These are phyloP conservation scores for Acanthurus tractus DNA, from an alignment of 2,797 vertebrate species.

Conservation along the genomic window DNA sequence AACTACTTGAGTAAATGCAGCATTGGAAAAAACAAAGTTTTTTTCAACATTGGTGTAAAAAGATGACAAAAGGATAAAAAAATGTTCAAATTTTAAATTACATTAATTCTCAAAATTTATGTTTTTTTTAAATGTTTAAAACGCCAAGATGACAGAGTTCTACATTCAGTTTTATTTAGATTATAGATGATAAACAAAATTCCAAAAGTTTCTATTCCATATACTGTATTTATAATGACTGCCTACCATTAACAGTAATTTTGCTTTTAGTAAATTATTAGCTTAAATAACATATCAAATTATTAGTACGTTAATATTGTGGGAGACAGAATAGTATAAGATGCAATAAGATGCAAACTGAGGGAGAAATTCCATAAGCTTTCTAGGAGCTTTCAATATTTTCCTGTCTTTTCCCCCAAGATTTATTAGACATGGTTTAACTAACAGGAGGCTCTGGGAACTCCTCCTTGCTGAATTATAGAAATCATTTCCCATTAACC, in stretches of 20 bases:
- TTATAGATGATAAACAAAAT: neutral
- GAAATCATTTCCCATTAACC: constrained; percentile 85
- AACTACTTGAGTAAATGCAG: constrained; percentile 5
- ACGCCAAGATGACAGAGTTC: too few species aligned
- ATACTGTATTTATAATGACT: constrained; percentile 8
- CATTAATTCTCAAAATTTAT: too few species aligned
- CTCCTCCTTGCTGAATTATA: constrained; percentile 84
- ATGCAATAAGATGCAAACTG: constrained; percentile 36
- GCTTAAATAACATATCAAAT: constrained; percentile 22
- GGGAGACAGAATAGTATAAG: constrained; percentile 33
- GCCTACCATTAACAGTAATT: neutral
- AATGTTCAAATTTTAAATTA: neutral
- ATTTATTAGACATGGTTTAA: constrained; percentile 81
- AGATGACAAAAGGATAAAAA: neutral
- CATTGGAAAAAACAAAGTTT: constrained; percentile 1
- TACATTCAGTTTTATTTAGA: neutral
- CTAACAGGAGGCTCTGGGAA: constrained; percentile 77
- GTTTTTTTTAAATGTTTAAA: too few species aligned
- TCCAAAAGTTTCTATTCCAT: neutral
- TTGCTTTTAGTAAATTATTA: constrained; percentile 11
- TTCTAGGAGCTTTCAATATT: constrained; percentile 48
- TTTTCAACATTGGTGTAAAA: neutral
- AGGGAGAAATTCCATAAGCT: constrained; percentile 48
- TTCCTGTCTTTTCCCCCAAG: constrained; percentile 68
- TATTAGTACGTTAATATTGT: constrained; percentile 5